Conservation (phyloP, 2,888 invertebrate genomes). For the Tetheella fluctuosa region DNA sequence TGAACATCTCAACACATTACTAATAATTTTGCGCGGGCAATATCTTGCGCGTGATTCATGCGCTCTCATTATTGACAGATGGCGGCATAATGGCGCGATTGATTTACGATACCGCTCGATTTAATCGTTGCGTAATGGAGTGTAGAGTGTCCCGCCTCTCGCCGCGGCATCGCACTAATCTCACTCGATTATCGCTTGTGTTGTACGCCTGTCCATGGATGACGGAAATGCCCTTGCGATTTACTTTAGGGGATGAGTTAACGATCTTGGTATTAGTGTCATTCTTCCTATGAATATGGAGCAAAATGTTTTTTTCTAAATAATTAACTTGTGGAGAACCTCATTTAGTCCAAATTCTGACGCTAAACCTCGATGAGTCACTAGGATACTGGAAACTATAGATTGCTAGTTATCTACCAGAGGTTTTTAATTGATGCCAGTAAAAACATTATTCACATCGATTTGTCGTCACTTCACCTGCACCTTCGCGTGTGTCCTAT, state of each 20-base stretch:
- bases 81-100: slow-evolving; percentile 73
- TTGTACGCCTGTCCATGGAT: not conserved
- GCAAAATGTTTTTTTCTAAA: not conserved
- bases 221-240: not conserved
- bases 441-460: slow-evolving; percentile 2
- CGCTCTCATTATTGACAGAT: slow-evolving; percentile 76
- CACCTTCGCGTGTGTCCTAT: slow-evolving; percentile 44
- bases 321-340: too few relatives aligned
- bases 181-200: slow-evolving; percentile 8
- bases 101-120: slow-evolving; percentile 69
- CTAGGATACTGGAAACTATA: too few relatives aligned
- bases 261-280: not conserved
- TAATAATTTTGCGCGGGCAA: slow-evolving; percentile 16
- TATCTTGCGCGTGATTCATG: slow-evolving; percentile 64
- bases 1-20: slow-evolving; percentile 18
- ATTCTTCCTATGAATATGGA: not conserved
- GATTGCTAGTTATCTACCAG: not conserved
- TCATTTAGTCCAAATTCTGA: too few relatives aligned
- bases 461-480: slow-evolving; percentile 5
- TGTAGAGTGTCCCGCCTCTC: slow-evolving; percentile 8
- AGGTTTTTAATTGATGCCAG: not conserved
- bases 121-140: slow-evolving; percentile 43
- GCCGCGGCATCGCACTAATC: slow-evolving; percentile 8
- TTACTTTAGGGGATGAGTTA: not conserved
- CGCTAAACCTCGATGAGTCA: too few relatives aligned